Evolutionary conservation across 92 coral and sea anemone genomes (phyloP), one percentile per base, ranked within the genome.

Genomic region (Zoanthus sociatus): DNA sequence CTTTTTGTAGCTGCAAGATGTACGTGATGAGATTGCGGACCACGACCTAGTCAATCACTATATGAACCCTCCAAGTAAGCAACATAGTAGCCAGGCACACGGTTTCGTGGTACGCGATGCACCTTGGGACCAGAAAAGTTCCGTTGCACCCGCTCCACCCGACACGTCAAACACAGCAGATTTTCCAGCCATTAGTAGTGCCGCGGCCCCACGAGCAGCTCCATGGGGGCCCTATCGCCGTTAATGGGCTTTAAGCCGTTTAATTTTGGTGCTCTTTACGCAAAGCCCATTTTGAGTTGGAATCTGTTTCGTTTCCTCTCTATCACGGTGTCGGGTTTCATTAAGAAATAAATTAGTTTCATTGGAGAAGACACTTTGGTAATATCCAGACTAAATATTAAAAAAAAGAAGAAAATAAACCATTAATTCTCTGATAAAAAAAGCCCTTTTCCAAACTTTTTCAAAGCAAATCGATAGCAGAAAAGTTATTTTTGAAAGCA

Each of bases 41-140:
- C 88, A 89, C 37, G 98, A 97, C 76, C 17, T 94, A 15, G 92
- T 97, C 83, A 95, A 78, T 68, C 96, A 97, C 75, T 97, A 97
- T 90, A 54, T 95, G 96, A 92, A 95, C 88, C 99, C 99, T 2
- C 99, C 99, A 9, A 95, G 98, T 92, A 95, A 93, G 55, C 90
- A 88, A 33, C 68, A 92, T 30, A 61, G 87, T 60, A 50, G 74
- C 79, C 93, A 89, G 70, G 21, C 87, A 15, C 93, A 87, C 16
- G 93, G 94, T 53, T 97, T 92, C 73, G 93, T 97, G 18, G 99
- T 97, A 74, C 95, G 99, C 33, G 98, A 97, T 45, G 99, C 99
- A 4, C 99, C 99, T 7, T 97, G 99, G 99, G 94, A 91, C 90
- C 87, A 81, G 88, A 83, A 83, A 70, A 21, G 66, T 6, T 79